Conservation (phyloP, 2,113 vertebrate species). For the Rhea americana region DNA sequence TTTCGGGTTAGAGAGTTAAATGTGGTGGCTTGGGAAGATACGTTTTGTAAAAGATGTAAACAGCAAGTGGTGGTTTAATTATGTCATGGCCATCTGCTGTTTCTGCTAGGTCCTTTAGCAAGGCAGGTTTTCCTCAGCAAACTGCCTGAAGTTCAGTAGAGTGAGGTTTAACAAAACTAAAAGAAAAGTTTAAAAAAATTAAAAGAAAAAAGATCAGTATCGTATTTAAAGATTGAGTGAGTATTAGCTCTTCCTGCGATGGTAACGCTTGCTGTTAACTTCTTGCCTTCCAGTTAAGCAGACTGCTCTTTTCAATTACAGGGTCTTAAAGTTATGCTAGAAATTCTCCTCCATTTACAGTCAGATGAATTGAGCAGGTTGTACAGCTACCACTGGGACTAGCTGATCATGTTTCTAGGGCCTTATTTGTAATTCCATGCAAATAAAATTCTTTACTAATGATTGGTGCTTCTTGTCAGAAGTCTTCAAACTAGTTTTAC, state of each 20-base stretch:
- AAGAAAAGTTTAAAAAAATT: neutral
- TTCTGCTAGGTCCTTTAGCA: neutral
- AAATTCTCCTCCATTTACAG: too few species aligned
- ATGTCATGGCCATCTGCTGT: fast-evolving
- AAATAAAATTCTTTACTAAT: neutral
- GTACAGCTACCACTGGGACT: neutral
- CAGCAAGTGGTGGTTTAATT: neutral
- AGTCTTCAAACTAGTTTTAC: neutral
- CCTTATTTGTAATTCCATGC: neutral
- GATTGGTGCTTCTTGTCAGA: neutral
- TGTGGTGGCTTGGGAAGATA: neutral
- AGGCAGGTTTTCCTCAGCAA: neutral
- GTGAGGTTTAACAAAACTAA: neutral
- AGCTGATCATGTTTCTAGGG: neutral
- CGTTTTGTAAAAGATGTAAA: neutral
- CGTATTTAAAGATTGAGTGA: neutral
- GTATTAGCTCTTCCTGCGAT: neutral
- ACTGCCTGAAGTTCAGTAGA: neutral
- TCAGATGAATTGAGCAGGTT: neutral
- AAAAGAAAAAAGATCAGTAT: neutral
- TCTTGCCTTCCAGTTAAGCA: neutral
- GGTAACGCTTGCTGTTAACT: neutral
- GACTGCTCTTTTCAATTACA: too few species aligned
- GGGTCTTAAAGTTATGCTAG: neutral
- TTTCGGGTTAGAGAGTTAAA: neutral